A percentile compares a stretch with the other conserved stretches of the same genome.
phyloP scores from a whole-genome alignment of 2,113 vertebrate genomes.

The Romanogobio albipinnatus region DNA sequence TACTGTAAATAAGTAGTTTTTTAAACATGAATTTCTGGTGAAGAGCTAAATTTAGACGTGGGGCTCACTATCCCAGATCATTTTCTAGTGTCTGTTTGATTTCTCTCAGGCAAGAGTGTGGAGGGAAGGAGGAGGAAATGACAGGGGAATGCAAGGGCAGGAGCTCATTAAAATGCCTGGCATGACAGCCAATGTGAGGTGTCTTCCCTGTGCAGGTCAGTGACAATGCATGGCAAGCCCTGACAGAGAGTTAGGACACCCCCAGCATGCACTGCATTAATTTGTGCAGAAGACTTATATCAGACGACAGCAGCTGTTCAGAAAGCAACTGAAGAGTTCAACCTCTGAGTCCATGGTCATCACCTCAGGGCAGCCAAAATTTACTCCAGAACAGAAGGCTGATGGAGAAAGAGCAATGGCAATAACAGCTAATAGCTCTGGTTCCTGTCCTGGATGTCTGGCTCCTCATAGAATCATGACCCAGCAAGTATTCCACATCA shows the following conservation, averaged over 20 bases:
- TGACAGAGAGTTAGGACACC: constrained; percentile 48
- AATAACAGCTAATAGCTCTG: constrained; percentile 35
- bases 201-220: constrained; percentile 65
- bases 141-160: constrained; percentile 45
- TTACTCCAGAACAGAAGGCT: constrained; percentile 28
- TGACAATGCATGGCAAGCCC: constrained; percentile 47
- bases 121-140: constrained; percentile 10
- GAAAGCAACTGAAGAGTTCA: constrained; percentile 31
- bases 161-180: constrained; percentile 71
- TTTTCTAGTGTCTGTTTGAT: constrained; percentile 23
- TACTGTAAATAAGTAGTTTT: not conserved
- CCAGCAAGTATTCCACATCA: constrained; percentile 10
- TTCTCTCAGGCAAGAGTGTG: constrained; percentile 33
- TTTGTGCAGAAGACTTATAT: constrained; percentile 31
- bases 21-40: not conserved
- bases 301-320: constrained; percentile 45
- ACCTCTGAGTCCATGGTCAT: constrained; percentile 5
- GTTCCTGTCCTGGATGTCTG: constrained; percentile 7
- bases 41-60: not conserved
- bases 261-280: constrained; percentile 49
- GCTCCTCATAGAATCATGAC: constrained; percentile 14
- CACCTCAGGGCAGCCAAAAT: constrained; percentile 10
- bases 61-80: not conserved
- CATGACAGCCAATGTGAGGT: constrained; percentile 58
- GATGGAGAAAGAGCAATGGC: constrained; percentile 20